A percentile compares a stretch with the other conserved stretches of the same genome.
These are phyloP conservation scores for Holotrichia oblita DNA, from an alignment of 1,140 invertebrate genomes.

Conservation along the genomic window DNA sequence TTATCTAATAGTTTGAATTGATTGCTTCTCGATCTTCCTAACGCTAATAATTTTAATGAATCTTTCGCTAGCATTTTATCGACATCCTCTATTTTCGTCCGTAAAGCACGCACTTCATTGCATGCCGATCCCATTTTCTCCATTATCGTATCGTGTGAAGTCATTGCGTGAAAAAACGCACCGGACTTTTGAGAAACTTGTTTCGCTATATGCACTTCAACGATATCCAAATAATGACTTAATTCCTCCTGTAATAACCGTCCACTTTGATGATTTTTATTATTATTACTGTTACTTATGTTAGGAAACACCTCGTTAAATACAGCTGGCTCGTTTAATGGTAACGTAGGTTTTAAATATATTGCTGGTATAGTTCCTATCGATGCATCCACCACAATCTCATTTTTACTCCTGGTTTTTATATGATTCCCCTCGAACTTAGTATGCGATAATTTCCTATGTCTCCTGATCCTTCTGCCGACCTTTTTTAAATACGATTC, in stretches of 20 bases:
- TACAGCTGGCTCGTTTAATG: slow-evolving; percentile 81
- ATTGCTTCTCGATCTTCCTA: slow-evolving; percentile 72
- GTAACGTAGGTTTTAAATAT: slow-evolving; percentile 85
- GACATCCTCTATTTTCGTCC: slow-evolving; percentile 74
- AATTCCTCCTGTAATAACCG: slow-evolving; percentile 71
- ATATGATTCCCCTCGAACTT: slow-evolving; percentile 58
- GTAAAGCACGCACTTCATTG: slow-evolving; percentile 78
- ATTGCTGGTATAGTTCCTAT: slow-evolving; percentile 80
- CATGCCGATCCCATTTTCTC: slow-evolving; percentile 87
- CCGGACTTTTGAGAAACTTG: slow-evolving; percentile 96
- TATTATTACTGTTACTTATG: slow-evolving; percentile 56
- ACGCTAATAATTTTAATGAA: slow-evolving; percentile 80
- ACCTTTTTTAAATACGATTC: slow-evolving; percentile 87
- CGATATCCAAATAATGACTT: slow-evolving; percentile 94
- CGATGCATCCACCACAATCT: slow-evolving; percentile 64
- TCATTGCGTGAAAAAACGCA: slow-evolving; percentile 97
- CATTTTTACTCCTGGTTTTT: slow-evolving; percentile 45
- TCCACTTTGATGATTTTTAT: slow-evolving; percentile 60
- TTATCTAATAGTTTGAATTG: slow-evolving; percentile 74
- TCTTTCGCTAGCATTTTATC: slow-evolving; percentile 82
- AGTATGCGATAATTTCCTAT: slow-evolving; percentile 63
- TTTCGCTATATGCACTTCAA: slow-evolving; percentile 94
- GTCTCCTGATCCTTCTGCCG: slow-evolving; percentile 69
- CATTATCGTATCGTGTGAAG: slow-evolving; percentile 93
- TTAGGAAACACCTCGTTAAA: slow-evolving; percentile 89